Evolutionary conservation across 2,113 vertebrate species (phyloP).

Genomic region (Salvelinus namaycush): DNA sequence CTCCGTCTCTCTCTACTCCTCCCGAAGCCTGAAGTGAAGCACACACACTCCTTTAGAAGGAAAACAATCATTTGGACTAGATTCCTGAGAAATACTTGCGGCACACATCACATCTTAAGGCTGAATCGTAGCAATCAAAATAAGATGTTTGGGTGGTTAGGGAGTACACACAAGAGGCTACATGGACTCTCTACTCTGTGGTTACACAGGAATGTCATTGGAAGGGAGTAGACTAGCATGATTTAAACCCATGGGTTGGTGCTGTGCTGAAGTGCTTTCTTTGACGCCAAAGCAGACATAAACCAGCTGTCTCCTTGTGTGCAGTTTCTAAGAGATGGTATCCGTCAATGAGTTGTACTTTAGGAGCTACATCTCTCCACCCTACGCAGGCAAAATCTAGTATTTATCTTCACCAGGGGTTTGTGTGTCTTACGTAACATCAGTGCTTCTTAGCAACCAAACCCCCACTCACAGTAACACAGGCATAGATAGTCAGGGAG

Average conservation of each 20-base stretch:
- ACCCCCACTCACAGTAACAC: not conserved
- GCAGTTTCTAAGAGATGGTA: slow-evolving; percentile 58
- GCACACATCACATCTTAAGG: slow-evolving; percentile 46
- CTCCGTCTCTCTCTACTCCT: slow-evolving; percentile 37
- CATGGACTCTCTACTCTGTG: slow-evolving; percentile 11
- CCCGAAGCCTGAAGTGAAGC: slow-evolving; percentile 61
- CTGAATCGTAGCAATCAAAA: slow-evolving; percentile 47
- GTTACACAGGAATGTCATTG: slow-evolving; percentile 50
- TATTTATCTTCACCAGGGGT: slow-evolving; percentile 52
- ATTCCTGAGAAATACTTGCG: slow-evolving; percentile 71
- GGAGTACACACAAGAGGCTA: slow-evolving; percentile 42
- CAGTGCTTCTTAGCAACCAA: slow-evolving; percentile 38
- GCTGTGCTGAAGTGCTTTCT: slow-evolving; percentile 38
- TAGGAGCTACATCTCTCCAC: slow-evolving; percentile 42
- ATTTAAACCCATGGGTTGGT: slow-evolving; percentile 27
- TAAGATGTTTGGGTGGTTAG: slow-evolving; percentile 39
- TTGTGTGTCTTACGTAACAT: slow-evolving; percentile 32
- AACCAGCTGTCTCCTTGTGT: slow-evolving; percentile 60
- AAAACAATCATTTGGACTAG: slow-evolving; percentile 77
- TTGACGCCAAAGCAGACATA: slow-evolving; percentile 57
- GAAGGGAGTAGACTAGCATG: slow-evolving; percentile 30
- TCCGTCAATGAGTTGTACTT: slow-evolving; percentile 59
- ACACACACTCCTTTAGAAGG: slow-evolving; percentile 40
- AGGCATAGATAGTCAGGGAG: not conserved
- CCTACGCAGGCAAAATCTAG: slow-evolving; percentile 37